Base-by-base conservation (phyloP, 2,113 vertebrate species). In the Pimephales promelas region DNA sequence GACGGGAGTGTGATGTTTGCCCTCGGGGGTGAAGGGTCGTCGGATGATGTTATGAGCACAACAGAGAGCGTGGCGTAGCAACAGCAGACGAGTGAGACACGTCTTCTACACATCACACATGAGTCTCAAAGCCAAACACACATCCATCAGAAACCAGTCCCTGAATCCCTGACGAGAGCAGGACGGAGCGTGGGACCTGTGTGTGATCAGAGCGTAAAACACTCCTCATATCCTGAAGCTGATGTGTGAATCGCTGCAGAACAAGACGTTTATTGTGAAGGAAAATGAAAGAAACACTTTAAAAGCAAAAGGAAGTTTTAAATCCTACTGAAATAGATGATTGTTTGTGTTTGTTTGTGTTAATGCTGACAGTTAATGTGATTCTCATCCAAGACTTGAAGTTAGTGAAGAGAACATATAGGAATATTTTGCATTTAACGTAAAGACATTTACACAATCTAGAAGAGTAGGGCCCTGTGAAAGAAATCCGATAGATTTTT, bases 11-110 rank as follows among this genome's bases (percentile, higher is more conserved):
- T 28, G 84, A 94, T 91, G 89, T 92, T 92, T 92, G 85, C 87
- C 24, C 40, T 28, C 83, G 7, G 84, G 92, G 85, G 86, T 9
- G 54, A 84, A 79, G 84, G 79, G 71, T 74, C 40, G 20, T 54
- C 14, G 5, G 18, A 8, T 26, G 40, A 16, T 95, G 93, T 94
- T 94, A 62, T 92, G 92, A 88, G 26, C 86, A 92, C 86, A 94
- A 93, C 88, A 92, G 36, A n/a, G 57, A 59, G 85, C 7, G 92
- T 79, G 56, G 86, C 80, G 90, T 92, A 91, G 92, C 85, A 91
- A 94, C 92, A 72, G 88, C 88, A 88, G 87, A 40, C 18, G 34
- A 36, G 34, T 2, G 3, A 22, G 5, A 36, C 90, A 90, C 36
- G 40, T 90, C 85, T 87, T 78, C 6, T 79, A 86, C 89, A 92